Percentiles rank a stretch among this genome's conserved stretches.
Evolutionary conservation across 2,888 invertebrate species (phyloP).

Genomic region (Galerucella pusilla): DNA sequence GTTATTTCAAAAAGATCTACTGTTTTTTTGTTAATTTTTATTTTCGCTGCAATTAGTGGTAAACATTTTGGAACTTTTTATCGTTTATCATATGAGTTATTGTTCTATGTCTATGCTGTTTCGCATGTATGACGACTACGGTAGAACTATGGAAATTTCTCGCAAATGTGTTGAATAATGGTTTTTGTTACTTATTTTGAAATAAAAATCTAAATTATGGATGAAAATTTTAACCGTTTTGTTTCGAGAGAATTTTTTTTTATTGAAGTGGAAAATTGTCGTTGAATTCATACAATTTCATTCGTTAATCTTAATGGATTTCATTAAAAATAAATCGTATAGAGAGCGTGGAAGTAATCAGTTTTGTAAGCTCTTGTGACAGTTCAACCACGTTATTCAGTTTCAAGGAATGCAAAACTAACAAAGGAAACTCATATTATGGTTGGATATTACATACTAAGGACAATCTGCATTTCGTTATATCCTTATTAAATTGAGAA

Average conservation of each 20-base stretch:
- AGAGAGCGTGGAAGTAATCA: too few species aligned
- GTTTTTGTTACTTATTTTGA: neutral
- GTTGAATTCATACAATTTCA: neutral
- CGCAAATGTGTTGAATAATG: neutral
- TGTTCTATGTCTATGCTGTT: constrained; percentile 4
- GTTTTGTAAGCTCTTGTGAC: too few species aligned
- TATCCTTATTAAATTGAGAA: neutral
- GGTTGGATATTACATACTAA: neutral
- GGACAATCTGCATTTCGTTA: neutral
- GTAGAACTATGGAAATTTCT: constrained; percentile 1
- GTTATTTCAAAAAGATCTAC: neutral
- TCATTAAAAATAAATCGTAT: too few species aligned
- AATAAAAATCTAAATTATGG: neutral
- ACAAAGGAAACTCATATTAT: neutral
- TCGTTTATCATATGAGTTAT: constrained; percentile 8
- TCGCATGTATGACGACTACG: neutral
- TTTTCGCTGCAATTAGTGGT: neutral
- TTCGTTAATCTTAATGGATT: too few species aligned
- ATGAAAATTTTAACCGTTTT: neutral
- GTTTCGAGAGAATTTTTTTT: neutral
- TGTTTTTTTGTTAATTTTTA: neutral
- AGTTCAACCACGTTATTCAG: too few species aligned
- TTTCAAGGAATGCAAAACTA: too few species aligned
- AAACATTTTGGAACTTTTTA: neutral
- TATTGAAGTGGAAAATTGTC: neutral